Percentiles rank a stretch among this genome's conserved stretches.
phyloP scores from a whole-genome alignment of 2,888 invertebrate species.

The Hetaerina titia region DNA sequence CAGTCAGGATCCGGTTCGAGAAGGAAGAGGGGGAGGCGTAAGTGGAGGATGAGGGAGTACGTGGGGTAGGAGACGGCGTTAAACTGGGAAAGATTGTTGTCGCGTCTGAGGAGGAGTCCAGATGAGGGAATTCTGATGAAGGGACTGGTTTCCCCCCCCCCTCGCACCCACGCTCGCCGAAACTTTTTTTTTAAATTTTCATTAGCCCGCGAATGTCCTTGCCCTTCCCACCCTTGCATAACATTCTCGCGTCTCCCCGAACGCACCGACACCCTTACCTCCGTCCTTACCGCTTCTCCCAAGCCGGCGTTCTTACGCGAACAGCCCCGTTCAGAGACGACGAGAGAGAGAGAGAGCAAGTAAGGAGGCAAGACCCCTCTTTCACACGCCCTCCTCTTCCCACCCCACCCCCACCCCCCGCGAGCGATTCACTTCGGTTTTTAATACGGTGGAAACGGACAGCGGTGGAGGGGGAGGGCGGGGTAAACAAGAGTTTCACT shows the following conservation, averaged over 20 bases:
- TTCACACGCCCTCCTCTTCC: no score
- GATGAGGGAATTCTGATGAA: neutral
- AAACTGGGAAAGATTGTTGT: slow-evolving; percentile 4
- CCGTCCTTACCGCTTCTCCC: neutral
- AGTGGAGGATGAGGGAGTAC: neutral
- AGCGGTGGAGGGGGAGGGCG: no score
- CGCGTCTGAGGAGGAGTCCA: neutral
- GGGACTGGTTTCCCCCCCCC: neutral
- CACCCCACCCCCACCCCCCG: no score
- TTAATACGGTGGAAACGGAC: no score
- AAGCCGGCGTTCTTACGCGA: neutral
- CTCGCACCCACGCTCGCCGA: neutral
- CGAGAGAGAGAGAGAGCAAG: no score
- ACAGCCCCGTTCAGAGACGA: neutral
- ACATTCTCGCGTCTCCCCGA: neutral
- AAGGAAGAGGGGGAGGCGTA: neutral
- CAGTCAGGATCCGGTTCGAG: neutral
- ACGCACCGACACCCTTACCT: neutral
- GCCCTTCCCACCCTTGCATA: neutral
- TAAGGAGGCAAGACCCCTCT: no score
- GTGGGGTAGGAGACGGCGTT: neutral
- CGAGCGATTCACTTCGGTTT: no score
- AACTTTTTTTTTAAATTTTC: neutral
- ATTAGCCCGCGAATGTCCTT: neutral
- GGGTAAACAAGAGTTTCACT: no score